A percentile compares a stretch with the other conserved stretches of the same genome.
These are phyloP conservation scores for Ifrita kowaldi DNA, from an alignment of 2,113 vertebrate species.

Conservation along the genomic window DNA sequence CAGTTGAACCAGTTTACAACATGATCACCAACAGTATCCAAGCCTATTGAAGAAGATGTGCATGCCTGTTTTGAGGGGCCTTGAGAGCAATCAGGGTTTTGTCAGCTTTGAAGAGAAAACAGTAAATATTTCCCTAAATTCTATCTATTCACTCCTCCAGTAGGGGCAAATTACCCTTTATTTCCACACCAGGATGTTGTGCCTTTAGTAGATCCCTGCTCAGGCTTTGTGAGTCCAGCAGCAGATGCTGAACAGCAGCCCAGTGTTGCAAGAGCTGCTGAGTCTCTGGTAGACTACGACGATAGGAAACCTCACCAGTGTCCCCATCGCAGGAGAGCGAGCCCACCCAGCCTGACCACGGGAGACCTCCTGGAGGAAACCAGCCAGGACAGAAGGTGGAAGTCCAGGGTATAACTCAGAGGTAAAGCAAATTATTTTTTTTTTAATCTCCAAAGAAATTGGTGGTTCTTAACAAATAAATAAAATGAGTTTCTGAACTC, in stretches of 20 bases:
- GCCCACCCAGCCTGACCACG: constrained; percentile 8
- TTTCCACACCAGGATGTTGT: constrained; percentile 61
- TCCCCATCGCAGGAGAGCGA: not conserved
- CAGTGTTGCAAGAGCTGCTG: constrained; percentile 16
- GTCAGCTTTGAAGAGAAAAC: constrained; percentile 50
- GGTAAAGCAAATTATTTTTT: constrained; percentile 44
- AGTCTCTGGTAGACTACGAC: constrained; percentile 30
- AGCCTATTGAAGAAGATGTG: constrained; percentile 15
- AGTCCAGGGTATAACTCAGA: constrained; percentile 64
- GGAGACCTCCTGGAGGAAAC: constrained; percentile 28
- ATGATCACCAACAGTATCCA: not conserved
- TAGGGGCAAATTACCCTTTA: not conserved
- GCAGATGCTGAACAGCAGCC: constrained; percentile 60
- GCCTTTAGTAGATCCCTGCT: constrained; percentile 55
- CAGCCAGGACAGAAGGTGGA: constrained; percentile 57
- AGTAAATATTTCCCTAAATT: constrained; percentile 51
- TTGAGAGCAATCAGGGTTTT: constrained; percentile 27
- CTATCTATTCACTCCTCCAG: not conserved
- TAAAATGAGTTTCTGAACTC: not conserved
- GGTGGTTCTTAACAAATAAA: not conserved
- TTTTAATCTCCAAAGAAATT: not conserved
- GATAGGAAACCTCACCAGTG: constrained; percentile 14
- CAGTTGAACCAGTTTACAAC: not conserved
- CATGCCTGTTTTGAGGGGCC: constrained; percentile 27
- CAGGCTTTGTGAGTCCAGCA: constrained; percentile 67